phyloP scores from a whole-genome alignment of 2,113 vertebrate species.

The Tringa solitaria region DNA sequence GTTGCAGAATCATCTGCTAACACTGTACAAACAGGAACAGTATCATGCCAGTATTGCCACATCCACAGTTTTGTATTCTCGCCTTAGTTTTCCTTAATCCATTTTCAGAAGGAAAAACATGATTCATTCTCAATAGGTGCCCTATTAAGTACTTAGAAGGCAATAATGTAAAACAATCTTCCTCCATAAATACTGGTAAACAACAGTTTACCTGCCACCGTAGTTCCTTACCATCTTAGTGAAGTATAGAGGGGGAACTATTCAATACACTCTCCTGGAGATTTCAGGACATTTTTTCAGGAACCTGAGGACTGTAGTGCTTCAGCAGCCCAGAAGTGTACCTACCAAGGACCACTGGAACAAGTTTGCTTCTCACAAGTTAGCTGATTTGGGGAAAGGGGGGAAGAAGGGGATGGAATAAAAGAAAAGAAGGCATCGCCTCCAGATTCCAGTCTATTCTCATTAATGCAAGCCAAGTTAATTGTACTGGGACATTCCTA shows the following conservation, averaged over 20 bases:
- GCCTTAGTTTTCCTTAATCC: slow-evolving; percentile 3
- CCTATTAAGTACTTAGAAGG: slow-evolving; percentile 2
- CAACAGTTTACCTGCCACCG: background rate
- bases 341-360: background rate
- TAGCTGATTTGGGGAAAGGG: background rate
- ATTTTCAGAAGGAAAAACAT: background rate
- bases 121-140: slow-evolving; percentile 21
- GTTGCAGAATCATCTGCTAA: slow-evolving; percentile 9
- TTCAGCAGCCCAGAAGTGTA: background rate
- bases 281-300: background rate
- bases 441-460: background rate
- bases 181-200: background rate
- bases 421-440: no score
- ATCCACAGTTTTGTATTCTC: slow-evolving; percentile 7
- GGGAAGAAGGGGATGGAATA: no score
- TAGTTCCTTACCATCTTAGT: background rate
- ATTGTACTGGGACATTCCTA: background rate
- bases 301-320: background rate
- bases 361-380: background rate
- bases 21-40: background rate
- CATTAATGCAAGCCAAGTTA: background rate
- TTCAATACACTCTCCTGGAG: background rate
- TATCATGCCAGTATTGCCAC: slow-evolving; percentile 8
- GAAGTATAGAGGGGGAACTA: background rate
- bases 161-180: background rate